A percentile compares a stretch with the other conserved stretches of the same genome.
phyloP scores from a whole-genome alignment of 23 tunicate genomes.

The Clavelina lepadiformis region DNA sequence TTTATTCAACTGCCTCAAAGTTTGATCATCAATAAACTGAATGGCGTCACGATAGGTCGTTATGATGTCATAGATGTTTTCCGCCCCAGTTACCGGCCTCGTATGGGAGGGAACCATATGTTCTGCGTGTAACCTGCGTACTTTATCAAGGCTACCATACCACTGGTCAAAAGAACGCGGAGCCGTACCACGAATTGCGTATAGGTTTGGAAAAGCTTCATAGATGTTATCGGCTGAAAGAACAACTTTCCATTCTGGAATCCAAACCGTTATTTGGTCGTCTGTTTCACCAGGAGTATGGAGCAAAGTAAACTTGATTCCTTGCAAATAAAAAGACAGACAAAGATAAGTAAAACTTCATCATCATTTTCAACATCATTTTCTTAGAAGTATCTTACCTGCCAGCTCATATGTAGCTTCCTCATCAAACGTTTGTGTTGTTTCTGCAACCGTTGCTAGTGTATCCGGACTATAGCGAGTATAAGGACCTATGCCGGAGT shows the following conservation, averaged over 20 bases:
- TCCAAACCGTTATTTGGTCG: slow-evolving; percentile 74
- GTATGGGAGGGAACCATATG: slow-evolving; percentile 71
- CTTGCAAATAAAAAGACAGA: slow-evolving; percentile 11
- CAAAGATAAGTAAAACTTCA: not conserved
- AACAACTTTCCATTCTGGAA: slow-evolving; percentile 54
- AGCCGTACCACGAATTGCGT: slow-evolving; percentile 77
- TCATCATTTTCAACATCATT: not conserved
- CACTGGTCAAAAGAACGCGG: slow-evolving; percentile 40
- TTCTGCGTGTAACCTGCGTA: slow-evolving; percentile 32
- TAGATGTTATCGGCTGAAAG: slow-evolving; percentile 79
- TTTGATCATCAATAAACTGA: slow-evolving; percentile 78
- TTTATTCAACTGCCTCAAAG: slow-evolving; percentile 47
- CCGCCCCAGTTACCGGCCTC: slow-evolving; percentile 36
- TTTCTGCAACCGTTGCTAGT: no score
- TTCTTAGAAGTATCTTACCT: slow-evolving; percentile 10
- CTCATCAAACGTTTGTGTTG: slow-evolving; percentile 14
- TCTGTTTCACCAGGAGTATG: slow-evolving; percentile 95
- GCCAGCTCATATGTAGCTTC: slow-evolving; percentile 8
- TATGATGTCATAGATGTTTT: slow-evolving; percentile 37
- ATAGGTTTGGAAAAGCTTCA: slow-evolving; percentile 80
- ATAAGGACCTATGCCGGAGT: no score
- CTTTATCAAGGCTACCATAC: slow-evolving; percentile 49
- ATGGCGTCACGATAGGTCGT: slow-evolving; percentile 74
- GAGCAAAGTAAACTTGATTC: slow-evolving; percentile 48
- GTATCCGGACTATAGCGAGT: no score